Evolutionary conservation across 2,797 vertebrate genomes (phyloP), one percentile per base, ranked within the genome.

Genomic region (Carapus acus): DNA sequence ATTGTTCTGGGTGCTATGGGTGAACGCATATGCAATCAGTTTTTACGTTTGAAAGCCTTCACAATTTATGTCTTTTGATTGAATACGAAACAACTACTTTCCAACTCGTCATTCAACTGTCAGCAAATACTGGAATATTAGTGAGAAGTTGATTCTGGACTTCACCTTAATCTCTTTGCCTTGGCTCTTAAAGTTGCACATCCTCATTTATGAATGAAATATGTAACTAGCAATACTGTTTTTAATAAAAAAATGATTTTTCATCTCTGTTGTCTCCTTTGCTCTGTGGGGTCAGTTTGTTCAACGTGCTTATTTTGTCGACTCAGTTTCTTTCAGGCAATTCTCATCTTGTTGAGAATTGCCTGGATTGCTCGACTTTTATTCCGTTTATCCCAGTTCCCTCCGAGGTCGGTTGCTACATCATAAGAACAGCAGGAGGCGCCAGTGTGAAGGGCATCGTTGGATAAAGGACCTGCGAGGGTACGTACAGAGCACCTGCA

Each of bases 221-320:
- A 76, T 88, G 86, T 88, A 90, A 87, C 82, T 87, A 87, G 86
- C 86, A 89, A 89, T 89, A 90, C 85, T 79, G 81, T 88, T 88
- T 88, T 86, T 82, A 88, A 88, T 88, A 88, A 86, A 83, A 82
- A 83, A 79, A 78, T 74, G 59, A 84, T 85, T 85, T 82, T 63
- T 62, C 62, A n/a, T 11, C n/a, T 0, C 38, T 44, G 23, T 18
- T 51, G 62, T 54, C 1, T 22, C 4, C 46, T 29, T 21, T 22
- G 13, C 3, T 58, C 17, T 20, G 54, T 19, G 15, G 9, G n/a
- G 42, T 51, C n/a, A 2, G 16, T n/a, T 0, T 17, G 0, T 16
- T 3, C 11, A 6, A 29, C 6, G 6, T 11, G 6, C 6, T 29
- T 29, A 29, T 29, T 11, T 33, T 33, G 24, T 27, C 24, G 4